Evolutionary conservation across 2,888 invertebrate genomes (phyloP).

Genomic region (Euzetes globulus): DNA sequence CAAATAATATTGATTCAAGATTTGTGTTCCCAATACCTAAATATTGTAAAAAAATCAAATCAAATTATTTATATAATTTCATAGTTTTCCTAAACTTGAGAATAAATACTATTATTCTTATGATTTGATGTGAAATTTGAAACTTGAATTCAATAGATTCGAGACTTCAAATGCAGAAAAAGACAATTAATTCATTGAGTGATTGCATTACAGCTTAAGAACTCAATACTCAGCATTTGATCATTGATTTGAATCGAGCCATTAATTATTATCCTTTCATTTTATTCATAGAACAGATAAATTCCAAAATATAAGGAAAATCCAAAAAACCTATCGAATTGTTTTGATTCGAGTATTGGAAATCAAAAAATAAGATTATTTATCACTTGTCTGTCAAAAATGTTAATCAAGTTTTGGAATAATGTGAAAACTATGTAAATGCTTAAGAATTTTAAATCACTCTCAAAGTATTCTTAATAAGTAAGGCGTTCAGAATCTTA

Average conservation of each 20-base stretch:
- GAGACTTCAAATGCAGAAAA: too few relatives aligned
- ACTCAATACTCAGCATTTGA: neutral
- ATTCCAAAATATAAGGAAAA: conserved; percentile 3
- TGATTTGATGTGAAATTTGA: too few relatives aligned
- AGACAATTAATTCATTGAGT: too few relatives aligned
- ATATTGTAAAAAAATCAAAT: too few relatives aligned
- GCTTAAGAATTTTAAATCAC: too few relatives aligned
- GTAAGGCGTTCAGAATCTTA: neutral
- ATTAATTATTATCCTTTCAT: neutral
- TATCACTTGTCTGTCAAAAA: neutral
- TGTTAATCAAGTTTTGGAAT: neutral
- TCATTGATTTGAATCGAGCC: neutral
- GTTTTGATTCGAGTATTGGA: neutral
- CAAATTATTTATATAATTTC: too few relatives aligned
- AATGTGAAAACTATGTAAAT: neutral
- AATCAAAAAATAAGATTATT: neutral
- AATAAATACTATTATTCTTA: too few relatives aligned
- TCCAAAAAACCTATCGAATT: neutral
- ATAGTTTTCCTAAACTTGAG: too few relatives aligned
- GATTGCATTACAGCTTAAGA: too few relatives aligned
- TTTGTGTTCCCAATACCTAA: too few relatives aligned
- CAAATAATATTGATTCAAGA: too few relatives aligned
- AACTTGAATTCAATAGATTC: too few relatives aligned
- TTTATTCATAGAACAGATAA: neutral
- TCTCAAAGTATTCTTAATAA: neutral